Conservation (phyloP, 2,113 vertebrate species). For the Gyps fulvus region DNA sequence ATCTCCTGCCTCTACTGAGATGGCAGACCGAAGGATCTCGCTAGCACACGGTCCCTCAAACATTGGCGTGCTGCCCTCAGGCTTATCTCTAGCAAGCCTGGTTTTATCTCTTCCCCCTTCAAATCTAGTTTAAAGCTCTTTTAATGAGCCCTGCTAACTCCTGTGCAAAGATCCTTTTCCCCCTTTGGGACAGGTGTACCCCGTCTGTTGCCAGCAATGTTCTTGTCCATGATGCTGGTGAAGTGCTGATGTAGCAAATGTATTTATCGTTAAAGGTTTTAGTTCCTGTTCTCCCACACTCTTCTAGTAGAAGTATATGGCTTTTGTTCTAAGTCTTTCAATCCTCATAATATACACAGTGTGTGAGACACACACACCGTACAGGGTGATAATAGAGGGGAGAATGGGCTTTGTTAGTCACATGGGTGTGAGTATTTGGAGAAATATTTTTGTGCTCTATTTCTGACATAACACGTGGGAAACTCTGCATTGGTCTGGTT, state of each 20-base stretch:
- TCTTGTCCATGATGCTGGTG: neutral
- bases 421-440: neutral
- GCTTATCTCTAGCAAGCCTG: neutral
- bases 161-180: neutral
- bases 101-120: neutral
- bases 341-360: neutral
- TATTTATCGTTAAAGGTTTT: neutral
- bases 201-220: neutral
- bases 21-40: neutral
- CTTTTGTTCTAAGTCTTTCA: neutral
- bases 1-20: neutral
- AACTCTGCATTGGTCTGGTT: neutral
- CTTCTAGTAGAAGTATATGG: neutral
- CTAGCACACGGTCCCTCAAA: neutral
- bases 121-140: neutral
- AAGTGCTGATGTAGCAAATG: neutral
- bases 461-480: neutral
- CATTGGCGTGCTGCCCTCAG: neutral
- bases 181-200: neutral
- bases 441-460: neutral
- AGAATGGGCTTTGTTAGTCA: neutral
- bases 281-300: neutral
- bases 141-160: neutral
- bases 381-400: neutral
- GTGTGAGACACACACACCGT: neutral